Base-by-base conservation (phyloP, 2,888 invertebrate species). In the Polydrusus pterygomalis region DNA sequence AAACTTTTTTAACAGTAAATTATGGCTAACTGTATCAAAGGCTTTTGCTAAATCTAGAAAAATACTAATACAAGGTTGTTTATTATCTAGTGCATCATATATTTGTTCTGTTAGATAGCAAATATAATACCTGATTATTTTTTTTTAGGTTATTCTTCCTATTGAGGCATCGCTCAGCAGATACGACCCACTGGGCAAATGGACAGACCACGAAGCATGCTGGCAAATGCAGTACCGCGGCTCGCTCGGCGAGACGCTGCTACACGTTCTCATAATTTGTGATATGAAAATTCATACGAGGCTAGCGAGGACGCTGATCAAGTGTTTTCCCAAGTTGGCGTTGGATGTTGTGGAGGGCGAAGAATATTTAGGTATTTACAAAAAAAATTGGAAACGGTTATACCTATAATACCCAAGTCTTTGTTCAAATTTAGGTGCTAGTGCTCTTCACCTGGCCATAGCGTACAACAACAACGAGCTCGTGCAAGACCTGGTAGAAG, bases 201-300 rank as follows among this genome's bases (percentile, higher is more conserved):
- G 96, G 96, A 90, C 90, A 78, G 96, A 97, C 85, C 97, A 97
- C 87, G 94, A 95, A 79, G 97, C 97, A 0, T 98, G 98, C 86
- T 99, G 99, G 99, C 96, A 97, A 87, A 96, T 99, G 94, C 95
- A 96, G 84, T 96, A 96, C 85, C 91, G 99, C 11, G 99, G 99
- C 0, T 96, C 97, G 0, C 89, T 99, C 0, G 99, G 99, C 0
- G 99, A 99, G 89, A 97, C 96, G 3, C 89, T 98, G 1, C 90
- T 99, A 11, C 99, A 99, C 85, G 95, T 99, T 2, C 91, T 98
- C 68, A 97, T 98, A 80, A 97, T 98, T 81, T 96, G 97, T 86
- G 97, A 97, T 86, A 97, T 97, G 0, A 94, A 95, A 87, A 91
- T 93, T 75, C 89, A 91, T 77, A 95, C 94, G 0, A 90, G 94